Evolutionary conservation across 2,797 vertebrate species (phyloP).

Genomic region (Acrossocheilus fasciatus): DNA sequence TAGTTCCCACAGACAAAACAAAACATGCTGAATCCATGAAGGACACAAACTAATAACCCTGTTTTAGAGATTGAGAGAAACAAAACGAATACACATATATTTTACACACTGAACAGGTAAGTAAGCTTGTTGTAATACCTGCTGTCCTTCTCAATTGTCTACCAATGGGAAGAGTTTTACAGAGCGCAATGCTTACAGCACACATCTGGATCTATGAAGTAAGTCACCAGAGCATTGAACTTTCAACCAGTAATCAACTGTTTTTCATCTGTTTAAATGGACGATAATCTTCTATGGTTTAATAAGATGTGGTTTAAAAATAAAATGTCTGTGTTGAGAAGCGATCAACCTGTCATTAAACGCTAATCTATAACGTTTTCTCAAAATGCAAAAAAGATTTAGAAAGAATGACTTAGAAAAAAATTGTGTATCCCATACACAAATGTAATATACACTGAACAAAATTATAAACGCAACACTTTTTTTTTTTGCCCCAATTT

Average conservation of each 20-base stretch:
- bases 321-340: background rate
- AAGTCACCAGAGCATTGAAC: constrained; percentile 1
- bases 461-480: no score
- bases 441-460: no score
- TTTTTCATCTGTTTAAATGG: constrained; percentile 29
- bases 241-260: constrained; percentile 14
- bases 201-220: constrained; percentile 37
- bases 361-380: no score
- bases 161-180: background rate
- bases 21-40: constrained; percentile 17
- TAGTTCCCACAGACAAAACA: constrained; percentile 28
- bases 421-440: no score
- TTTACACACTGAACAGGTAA: no score
- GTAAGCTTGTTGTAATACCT: background rate
- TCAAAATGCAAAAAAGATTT: background rate
- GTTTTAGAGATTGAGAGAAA: constrained; percentile 10
- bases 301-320: background rate
- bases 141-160: background rate
- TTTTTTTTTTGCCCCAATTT: no score
- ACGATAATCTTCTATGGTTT: background rate
- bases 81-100: background rate
- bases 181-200: background rate
- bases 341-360: background rate
- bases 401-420: background rate
- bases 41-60: constrained; percentile 12